Conservation (phyloP, 1,140 invertebrate species). For the Hesperophylax magnus region DNA sequence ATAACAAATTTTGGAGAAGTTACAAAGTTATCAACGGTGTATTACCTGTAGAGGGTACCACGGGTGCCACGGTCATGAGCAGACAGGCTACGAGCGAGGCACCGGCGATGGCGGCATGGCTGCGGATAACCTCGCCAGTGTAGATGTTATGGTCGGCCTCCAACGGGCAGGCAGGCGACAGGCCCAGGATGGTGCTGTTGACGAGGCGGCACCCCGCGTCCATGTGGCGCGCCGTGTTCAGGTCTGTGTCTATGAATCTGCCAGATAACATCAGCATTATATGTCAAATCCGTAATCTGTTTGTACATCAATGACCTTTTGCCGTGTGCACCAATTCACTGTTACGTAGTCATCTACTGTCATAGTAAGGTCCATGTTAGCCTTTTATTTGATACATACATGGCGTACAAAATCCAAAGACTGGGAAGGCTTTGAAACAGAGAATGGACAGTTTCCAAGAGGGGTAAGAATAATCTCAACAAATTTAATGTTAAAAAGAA, state of each 20-base stretch:
- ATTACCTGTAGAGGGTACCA: conserved; percentile 25
- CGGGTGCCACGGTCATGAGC: not conserved
- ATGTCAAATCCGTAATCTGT: too few species aligned
- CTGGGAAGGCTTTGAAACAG: too few species aligned
- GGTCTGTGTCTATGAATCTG: conserved; percentile 59
- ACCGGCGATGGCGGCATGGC: conserved; percentile 32
- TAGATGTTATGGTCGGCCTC: conserved; percentile 56
- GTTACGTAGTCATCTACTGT: too few species aligned
- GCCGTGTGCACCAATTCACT: too few species aligned
- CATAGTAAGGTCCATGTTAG: too few species aligned
- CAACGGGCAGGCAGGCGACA: conserved; percentile 49
- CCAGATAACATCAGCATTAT: not conserved
- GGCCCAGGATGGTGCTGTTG: conserved; percentile 51
- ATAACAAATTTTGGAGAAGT: too few species aligned
- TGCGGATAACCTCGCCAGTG: conserved; percentile 43
- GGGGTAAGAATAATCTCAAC: too few species aligned
- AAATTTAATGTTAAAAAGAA: too few species aligned
- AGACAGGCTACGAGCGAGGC: conserved; percentile 26
- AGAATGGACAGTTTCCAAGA: too few species aligned
- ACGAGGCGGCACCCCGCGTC: conserved; percentile 49
- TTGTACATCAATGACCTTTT: too few species aligned
- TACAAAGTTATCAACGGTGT: not conserved
- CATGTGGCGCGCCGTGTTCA: conserved; percentile 56
- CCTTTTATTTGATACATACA: too few species aligned
- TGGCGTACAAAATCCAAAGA: too few species aligned